Evolutionary conservation across 2,113 vertebrate genomes (phyloP), one percentile per base, ranked within the genome.

Genomic region (Ornithorhynchus anatinus): DNA sequence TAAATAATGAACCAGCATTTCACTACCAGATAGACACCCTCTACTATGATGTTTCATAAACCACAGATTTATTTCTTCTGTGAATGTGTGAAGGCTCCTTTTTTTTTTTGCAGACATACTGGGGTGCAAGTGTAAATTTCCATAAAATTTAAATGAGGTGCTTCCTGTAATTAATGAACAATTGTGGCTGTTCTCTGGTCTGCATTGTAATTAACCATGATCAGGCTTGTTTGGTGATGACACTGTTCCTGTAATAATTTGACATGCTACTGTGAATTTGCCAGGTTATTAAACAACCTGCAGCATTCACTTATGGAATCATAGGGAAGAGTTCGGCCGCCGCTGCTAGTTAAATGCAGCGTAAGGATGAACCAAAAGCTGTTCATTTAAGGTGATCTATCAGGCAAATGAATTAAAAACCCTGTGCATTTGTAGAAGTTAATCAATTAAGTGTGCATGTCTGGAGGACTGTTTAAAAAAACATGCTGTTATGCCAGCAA

Each of bases 161-260:
- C 92, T 97, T 96, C 93, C 92, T 95, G 94, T 95, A 97, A 96
- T 96, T 96, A 96, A 94, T 92, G 91, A 91, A 92, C 92, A 95
- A 93, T 95, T 94, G 92, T 93, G 88, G 91, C 89, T 94, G 91
- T 89, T 95, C 88, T 89, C 89, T 91, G 90, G 87, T 92, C 92
- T 92, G 91, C 91, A 81, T 91, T 94, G 92, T 95, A 95, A 96
- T 97, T 96, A 96, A 94, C 94, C 92, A 79, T 94, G 94, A 95
- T 93, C 90, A 92, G 91, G 86, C 92, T 92, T 94, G 92, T 93
- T 94, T 92, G 72, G 79, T 76, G 88, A 90, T 91, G 90, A 92
- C 88, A 93, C 56, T 84, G 81, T 79, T 89, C 72, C 75, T 91
- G 80, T 91, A 90, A 89, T 75, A 90, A 86, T 91, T 91, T 90